phyloP scores from a whole-genome alignment of 1,140 invertebrate genomes.

The Amyelois transitella region DNA sequence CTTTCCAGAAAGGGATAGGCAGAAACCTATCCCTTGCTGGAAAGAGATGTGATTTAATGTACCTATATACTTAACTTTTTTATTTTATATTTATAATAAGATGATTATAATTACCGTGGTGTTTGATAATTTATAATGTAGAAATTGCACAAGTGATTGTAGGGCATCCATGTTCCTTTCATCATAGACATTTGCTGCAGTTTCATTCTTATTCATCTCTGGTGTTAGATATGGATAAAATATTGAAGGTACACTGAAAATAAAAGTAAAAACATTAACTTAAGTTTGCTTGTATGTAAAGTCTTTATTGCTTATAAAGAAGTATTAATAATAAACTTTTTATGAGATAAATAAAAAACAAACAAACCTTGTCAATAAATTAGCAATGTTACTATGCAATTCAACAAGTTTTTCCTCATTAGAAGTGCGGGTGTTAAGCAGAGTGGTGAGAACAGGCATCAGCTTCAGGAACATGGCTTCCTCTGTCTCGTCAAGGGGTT shows the following conservation, averaged over 20 bases:
- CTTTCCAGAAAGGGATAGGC: no score
- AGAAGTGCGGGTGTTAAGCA: slow-evolving; percentile 79
- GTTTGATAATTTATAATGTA: slow-evolving; percentile 76
- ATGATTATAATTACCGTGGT: slow-evolving; percentile 45
- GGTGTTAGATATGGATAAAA: slow-evolving; percentile 56
- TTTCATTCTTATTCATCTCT: slow-evolving; percentile 41
- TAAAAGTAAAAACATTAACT: no score
- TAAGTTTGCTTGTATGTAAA: no score
- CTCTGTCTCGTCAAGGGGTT: slow-evolving; percentile 78
- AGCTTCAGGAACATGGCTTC: slow-evolving; percentile 83
- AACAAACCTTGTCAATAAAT: slow-evolving; percentile 75
- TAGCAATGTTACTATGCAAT: slow-evolving; percentile 81
- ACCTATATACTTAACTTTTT: no score
- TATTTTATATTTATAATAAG: no score
- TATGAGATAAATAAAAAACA: slow-evolving; percentile 1
- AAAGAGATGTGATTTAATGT: no score
- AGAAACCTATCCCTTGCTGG: no score
- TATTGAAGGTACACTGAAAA: slow-evolving; percentile 48
- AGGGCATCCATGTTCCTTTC: slow-evolving; percentile 83
- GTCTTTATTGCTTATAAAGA: background rate
- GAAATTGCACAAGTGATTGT: slow-evolving; percentile 78
- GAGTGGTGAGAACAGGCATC: slow-evolving; percentile 81
- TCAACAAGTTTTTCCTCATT: slow-evolving; percentile 79
- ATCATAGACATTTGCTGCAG: slow-evolving; percentile 65
- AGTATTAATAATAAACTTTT: background rate